phyloP scores from a whole-genome alignment of 2,888 invertebrate genomes.

The Spilarctia lutea region DNA sequence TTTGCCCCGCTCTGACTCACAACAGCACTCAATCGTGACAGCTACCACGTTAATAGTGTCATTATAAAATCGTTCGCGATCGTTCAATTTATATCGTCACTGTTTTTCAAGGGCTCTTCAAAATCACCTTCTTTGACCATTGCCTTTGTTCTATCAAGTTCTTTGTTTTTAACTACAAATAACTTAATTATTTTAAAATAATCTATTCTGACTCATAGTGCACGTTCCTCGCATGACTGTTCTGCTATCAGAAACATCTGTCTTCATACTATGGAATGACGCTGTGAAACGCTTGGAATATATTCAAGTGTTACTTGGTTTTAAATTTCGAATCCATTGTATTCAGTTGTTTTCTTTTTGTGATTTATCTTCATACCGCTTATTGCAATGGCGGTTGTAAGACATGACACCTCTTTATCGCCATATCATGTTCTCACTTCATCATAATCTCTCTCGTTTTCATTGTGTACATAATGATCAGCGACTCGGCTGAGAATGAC shows the following conservation, averaged over 20 bases:
- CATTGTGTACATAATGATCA: constrained; percentile 18
- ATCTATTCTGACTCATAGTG: neutral
- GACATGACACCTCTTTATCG: constrained; percentile 21
- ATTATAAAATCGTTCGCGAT: constrained; percentile 20
- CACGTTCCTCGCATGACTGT: neutral
- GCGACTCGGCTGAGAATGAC: constrained; percentile 16
- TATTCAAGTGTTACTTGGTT: constrained; percentile 16
- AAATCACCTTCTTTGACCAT: constrained; percentile 7
- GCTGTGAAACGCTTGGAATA: constrained; percentile 34
- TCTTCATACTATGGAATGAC: constrained; percentile 47
- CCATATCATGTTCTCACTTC: constrained; percentile 22
- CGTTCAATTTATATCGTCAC: constrained; percentile 5
- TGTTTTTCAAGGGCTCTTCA: constrained; percentile 6
- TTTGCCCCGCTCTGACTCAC: constrained; percentile 64
- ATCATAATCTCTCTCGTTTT: constrained; percentile 19
- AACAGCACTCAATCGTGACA: constrained; percentile 48
- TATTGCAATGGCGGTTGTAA: constrained; percentile 9
- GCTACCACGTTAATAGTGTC: constrained; percentile 42
- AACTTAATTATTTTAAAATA: neutral
- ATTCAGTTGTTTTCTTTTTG: neutral
- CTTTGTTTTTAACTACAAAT: neutral
- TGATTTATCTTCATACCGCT: constrained; percentile 3
- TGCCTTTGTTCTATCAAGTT: constrained; percentile 9
- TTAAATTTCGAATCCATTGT: neutral
- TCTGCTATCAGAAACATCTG: constrained; percentile 55